A percentile compares a stretch with the other conserved stretches of the same genome.
Evolutionary conservation across 1,140 invertebrate genomes (phyloP).

Genomic region (Anastrepha ludens): DNA sequence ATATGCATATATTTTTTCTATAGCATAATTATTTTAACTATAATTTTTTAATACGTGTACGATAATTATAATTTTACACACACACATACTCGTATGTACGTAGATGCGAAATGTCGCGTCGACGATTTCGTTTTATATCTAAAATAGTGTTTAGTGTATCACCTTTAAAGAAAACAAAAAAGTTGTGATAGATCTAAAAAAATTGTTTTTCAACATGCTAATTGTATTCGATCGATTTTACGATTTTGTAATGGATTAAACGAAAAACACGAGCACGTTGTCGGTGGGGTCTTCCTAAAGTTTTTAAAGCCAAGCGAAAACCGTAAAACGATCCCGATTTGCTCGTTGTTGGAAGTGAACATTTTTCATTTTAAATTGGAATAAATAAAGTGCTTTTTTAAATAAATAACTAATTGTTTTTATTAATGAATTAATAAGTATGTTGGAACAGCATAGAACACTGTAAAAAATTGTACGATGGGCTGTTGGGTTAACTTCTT

Average conservation of each 20-base stretch:
- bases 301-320: background rate
- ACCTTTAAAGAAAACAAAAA: constrained; percentile 25
- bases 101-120: background rate
- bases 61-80: background rate
- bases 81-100: background rate
- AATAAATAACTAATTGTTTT: background rate
- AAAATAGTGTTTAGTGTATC: constrained; percentile 3
- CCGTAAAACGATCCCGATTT: background rate
- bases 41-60: constrained; percentile 36
- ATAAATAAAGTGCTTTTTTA: constrained; percentile 43
- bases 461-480: too few relatives aligned
- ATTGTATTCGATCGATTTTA: constrained; percentile 1
- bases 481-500: too few relatives aligned
- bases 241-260: background rate
- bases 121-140: constrained; percentile 24
- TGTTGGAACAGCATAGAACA: background rate
- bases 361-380: background rate
- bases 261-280: background rate
- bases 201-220: constrained; percentile 35
- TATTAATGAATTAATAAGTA: background rate
- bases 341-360: constrained; percentile 28
- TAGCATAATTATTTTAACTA: constrained; percentile 45
- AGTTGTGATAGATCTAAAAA: constrained; percentile 45
- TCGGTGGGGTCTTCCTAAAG: background rate
- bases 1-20: constrained; percentile 8